Evolutionary conservation across 2,888 invertebrate genomes (phyloP), one percentile per base, ranked within the genome.

Genomic region (Drosophila algonquin): DNA sequence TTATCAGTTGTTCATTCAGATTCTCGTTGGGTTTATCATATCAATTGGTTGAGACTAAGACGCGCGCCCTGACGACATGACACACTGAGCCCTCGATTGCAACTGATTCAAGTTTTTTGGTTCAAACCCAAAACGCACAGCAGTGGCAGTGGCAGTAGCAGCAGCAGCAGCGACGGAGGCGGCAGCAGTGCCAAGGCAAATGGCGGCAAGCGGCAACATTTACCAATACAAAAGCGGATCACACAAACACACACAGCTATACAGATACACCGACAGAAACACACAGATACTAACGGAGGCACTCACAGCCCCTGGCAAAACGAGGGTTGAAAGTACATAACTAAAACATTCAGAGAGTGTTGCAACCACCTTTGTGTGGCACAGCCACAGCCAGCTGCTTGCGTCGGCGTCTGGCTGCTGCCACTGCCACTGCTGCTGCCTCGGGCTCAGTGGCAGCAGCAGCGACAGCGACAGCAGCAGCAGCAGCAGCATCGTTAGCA

Each of bases 21-120:
- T 44, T 5, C 48, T 48, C n/a, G 30, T 57, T 10, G 48, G n/a
- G 14, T 46, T 40, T 9, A 8, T 14, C 40, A 40, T 40, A 40
- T 7, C 40, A 40, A 40, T 58, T 24, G 9, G n/a, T 7, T 27
- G 32, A 48, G 46, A 48, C 32, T 18, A 7, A 35, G 18, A 61
- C 55, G 57, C 82, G 79, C 79, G 76, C 84, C 77, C 71, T 80
- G 77, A 85, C 91, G 91, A 92, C 91, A 91, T 90, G 80, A 84
- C 90, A 84, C 90, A 81, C 81, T 87, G 90, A 92, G 90, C 88
- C 86, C 82, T 90, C 90, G 90, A 87, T 92, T 92, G 92, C 91
- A 91, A 92, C 92, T 92, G 92, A 92, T 90, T 90, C 91, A 91
- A 91, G 77, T 91, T 83, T 68, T 70, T 81, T 75, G 80, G 76